Evolutionary conservation across 2,888 invertebrate genomes (phyloP), one percentile per base, ranked within the genome.

Genomic region (Keiferia lycopersicella): DNA sequence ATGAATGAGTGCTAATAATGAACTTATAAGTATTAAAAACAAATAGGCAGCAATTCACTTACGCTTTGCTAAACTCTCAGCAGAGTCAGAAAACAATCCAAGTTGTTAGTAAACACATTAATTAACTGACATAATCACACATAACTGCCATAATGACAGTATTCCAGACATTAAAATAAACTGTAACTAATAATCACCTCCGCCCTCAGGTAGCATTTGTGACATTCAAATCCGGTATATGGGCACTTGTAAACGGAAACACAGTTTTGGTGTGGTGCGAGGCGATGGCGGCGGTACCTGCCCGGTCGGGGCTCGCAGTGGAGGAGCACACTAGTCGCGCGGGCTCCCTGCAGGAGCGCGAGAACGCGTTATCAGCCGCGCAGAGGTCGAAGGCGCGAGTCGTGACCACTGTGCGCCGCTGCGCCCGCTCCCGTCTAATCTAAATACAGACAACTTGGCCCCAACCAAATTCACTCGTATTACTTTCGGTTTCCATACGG

Each of bases 401-500:
- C 68, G 67, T 68, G 65, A 64, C 69, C 71, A 67, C 70, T 69
- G 67, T 58, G 69, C 71, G 71, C 70, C 74, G 72, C 71, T 67
- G 70, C 71, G 72, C 75, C 75, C 71, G 79, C 82, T 80, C 79
- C 75, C 76, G 78, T 81, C 87, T 86, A 87, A 85, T 88, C 91
- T 91, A 91, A 91, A 91, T 88, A 89, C 87, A 91, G 91, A 86
- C 89, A 88, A 87, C 85, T 71, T 84, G 81, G 81, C 82, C 83
- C 77, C 83, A 80, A 86, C 91, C 91, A 91, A 91, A 91, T 88
- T 86, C 88, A 76, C 89, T 83, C 86, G 87, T 86, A 88, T 88
- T 83, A 89, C 88, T 91, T 91, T 88, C 88, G 80, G 86, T 87
- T 88, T 86, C 83, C 87, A 87, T 89, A 87, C 89, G 87, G 84